These are phyloP conservation scores for Copidosoma aretas DNA, from an alignment of 2,888 invertebrate genomes.

Conservation along the genomic window DNA sequence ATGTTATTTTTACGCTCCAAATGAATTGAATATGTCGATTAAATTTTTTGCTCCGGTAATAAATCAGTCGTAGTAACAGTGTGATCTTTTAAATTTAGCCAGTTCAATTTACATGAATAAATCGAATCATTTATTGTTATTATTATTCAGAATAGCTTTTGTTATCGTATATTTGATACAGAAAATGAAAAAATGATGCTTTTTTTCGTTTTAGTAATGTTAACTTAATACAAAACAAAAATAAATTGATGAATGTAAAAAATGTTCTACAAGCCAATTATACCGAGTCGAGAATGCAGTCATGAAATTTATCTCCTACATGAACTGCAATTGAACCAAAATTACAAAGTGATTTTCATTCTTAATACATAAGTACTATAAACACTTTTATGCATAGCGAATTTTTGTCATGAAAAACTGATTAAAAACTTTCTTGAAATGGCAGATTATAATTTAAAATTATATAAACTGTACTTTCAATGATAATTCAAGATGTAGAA, in stretches of 20 bases:
- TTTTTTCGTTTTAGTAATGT: constrained; percentile 1
- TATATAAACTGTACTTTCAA: background rate
- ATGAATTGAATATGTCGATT: no score
- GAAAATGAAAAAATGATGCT: constrained; percentile 4
- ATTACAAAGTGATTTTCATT: constrained; percentile 3
- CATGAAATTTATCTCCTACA: constrained; percentile 2
- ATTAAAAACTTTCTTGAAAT: constrained; percentile 16
- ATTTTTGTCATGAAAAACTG: constrained; percentile 10
- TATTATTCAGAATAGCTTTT: no score
- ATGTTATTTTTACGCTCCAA: no score
- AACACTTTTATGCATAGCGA: constrained; percentile 17
- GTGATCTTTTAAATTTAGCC: no score
- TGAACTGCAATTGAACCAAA: constrained; percentile 8
- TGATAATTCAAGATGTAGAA: constrained; percentile 1
- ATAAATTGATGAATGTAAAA: constrained; percentile 4
- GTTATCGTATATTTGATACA: no score
- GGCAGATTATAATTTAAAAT: constrained; percentile 2
- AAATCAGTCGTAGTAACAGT: no score
- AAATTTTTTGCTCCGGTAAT: no score
- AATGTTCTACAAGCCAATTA: constrained; percentile 1
- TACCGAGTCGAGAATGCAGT: constrained; percentile 9
- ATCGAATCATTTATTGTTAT: no score
- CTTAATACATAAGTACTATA: constrained; percentile 11
- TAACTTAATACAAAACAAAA: background rate
- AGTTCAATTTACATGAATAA: no score